A percentile compares a stretch with the other conserved stretches of the same genome.
Evolutionary conservation across 1,140 invertebrate genomes (phyloP).

Genomic region (Scaptomyza montana): DNA sequence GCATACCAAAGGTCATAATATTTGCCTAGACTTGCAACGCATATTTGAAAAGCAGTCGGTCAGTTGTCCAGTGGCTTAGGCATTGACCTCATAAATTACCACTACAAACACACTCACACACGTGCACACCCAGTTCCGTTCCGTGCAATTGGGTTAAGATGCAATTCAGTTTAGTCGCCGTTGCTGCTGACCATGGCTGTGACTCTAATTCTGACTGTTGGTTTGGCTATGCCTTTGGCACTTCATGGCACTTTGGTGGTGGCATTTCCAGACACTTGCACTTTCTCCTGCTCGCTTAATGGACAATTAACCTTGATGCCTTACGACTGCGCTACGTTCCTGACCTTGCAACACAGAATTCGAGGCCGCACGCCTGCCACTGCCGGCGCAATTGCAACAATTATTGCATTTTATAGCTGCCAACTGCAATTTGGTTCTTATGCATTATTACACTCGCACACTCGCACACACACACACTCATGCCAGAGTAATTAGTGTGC

Average conservation of each 20-base stretch:
- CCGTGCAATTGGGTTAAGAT: conserved; percentile 59
- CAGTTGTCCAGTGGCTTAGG: conserved; percentile 12
- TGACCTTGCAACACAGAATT: conserved; percentile 69
- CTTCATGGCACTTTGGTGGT: conserved; percentile 55
- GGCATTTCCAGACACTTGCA: conserved; percentile 75
- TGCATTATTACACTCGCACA: conserved; percentile 67
- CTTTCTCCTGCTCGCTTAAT: conserved; percentile 74
- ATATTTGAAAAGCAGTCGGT: conserved; percentile 4
- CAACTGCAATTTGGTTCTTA: conserved; percentile 51
- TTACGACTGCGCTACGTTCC: conserved; percentile 40
- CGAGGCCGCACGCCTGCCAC: conserved; percentile 17
- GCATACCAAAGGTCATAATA: background rate
- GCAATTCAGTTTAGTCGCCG: conserved; percentile 37
- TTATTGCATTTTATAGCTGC: conserved; percentile 73
- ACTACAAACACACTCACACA: conserved; percentile 18
- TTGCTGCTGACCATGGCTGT: background rate
- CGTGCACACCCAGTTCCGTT: conserved; percentile 10
- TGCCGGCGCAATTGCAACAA: conserved; percentile 55
- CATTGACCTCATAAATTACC: conserved; percentile 73
- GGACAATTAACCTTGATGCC: conserved; percentile 80
- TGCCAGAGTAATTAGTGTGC: conserved; percentile 50
- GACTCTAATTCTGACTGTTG: background rate
- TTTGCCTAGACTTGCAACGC: background rate
- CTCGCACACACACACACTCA: conserved; percentile 11
- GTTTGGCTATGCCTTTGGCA: conserved; percentile 27